Evolutionary conservation across 2,888 invertebrate genomes (phyloP).

Genomic region (Agonopterix heracliana): DNA sequence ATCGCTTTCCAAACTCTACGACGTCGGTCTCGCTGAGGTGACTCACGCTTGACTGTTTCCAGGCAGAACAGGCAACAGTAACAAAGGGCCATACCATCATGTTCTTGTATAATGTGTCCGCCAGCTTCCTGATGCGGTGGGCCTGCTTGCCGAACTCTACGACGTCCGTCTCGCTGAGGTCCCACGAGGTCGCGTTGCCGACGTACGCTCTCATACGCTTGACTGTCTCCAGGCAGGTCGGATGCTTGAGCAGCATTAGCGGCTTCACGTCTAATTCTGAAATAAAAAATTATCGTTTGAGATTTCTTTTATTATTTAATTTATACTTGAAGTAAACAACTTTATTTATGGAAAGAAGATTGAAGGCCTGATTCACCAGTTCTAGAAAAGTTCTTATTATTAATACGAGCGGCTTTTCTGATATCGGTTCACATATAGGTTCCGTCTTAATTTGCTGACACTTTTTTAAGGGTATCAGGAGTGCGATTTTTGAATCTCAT

Average conservation of each 20-base stretch:
- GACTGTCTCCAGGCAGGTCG: slow-evolving; percentile 85
- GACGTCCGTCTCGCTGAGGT: slow-evolving; percentile 75
- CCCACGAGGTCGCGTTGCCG: slow-evolving; percentile 87
- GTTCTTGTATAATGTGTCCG: slow-evolving; percentile 67
- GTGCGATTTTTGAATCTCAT: no score
- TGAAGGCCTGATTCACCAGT: no score
- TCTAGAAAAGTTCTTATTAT: no score
- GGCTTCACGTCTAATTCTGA: slow-evolving; percentile 78
- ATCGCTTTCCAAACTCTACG: slow-evolving; percentile 78
- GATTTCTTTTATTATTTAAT: no score
- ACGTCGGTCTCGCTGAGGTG: slow-evolving; percentile 77
- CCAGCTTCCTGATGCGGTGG: slow-evolving; percentile 80
- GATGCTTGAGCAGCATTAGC: slow-evolving; percentile 88
- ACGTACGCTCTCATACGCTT: slow-evolving; percentile 86
- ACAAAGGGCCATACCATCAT: slow-evolving; percentile 45
- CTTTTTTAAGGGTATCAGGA: no score
- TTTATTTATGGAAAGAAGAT: no score
- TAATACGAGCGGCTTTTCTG: no score
- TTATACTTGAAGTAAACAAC: no score
- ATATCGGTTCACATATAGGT: no score
- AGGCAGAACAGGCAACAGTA: neutral
- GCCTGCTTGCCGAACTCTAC: slow-evolving; percentile 81
- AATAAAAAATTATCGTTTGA: neutral
- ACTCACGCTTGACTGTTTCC: no score
- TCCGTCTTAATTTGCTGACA: no score